Evolutionary conservation across 1,140 invertebrate genomes (phyloP).

Genomic region (Cataglyphis hispanica): DNA sequence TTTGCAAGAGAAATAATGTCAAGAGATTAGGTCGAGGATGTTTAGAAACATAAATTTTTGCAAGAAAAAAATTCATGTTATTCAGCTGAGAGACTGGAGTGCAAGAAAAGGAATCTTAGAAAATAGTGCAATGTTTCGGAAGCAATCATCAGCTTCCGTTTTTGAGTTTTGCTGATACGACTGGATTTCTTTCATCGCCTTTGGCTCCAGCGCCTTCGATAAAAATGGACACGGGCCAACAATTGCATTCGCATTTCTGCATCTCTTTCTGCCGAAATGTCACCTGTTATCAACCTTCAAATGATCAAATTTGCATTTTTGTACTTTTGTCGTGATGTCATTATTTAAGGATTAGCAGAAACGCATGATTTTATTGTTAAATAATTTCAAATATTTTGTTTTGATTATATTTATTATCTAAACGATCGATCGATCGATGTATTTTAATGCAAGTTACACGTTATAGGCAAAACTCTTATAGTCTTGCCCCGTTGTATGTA

Average conservation of each 20-base stretch:
- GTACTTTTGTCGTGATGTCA: not conserved
- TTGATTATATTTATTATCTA: not conserved
- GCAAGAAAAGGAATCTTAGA: conserved; percentile 50
- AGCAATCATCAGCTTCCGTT: conserved; percentile 72
- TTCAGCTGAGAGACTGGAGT: not conserved
- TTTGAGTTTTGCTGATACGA: conserved; percentile 59
- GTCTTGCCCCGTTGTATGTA: conserved; percentile 52
- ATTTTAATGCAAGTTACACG: conserved; percentile 17
- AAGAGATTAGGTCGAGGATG: not conserved
- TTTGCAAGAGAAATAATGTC: not conserved
- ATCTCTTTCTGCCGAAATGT: conserved; percentile 4
- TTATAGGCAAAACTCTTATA: conserved; percentile 51
- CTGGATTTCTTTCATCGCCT: conserved; percentile 63
- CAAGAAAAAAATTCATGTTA: conserved; percentile 15
- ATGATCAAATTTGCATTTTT: not conserved
- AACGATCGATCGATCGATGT: not conserved
- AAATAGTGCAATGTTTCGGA: conserved; percentile 73
- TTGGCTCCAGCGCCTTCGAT: conserved; percentile 46
- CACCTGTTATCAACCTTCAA: conserved; percentile 1
- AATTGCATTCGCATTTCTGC: conserved; percentile 38
- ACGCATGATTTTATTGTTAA: not conserved
- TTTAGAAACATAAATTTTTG: not conserved
- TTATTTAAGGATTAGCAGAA: not conserved
- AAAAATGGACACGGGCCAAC: conserved; percentile 72
- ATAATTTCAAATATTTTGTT: not conserved